Evolutionary conservation across 2,113 vertebrate species (phyloP), one percentile per base, ranked within the genome.

Genomic region (Pterocles burchelli): DNA sequence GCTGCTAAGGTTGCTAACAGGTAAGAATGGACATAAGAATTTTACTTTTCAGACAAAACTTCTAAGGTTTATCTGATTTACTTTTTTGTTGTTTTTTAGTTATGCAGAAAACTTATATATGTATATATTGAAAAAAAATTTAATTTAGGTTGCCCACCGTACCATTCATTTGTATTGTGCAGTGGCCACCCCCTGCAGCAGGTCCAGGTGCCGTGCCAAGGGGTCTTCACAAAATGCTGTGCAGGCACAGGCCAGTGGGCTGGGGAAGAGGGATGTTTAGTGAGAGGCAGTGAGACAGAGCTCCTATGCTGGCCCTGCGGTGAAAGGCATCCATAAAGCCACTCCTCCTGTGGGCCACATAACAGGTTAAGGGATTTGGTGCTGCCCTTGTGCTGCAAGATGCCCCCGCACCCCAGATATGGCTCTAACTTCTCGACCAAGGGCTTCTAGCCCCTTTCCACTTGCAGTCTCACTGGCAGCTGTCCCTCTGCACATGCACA

Each of bases 251-350:
- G 48, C 54, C 3, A 1, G 17, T 0, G 6, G 51, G 9, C 24
- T 19, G 20, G 9, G 8, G 11, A 22, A 48, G n/a, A 67, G 49
- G 41, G 9, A 29, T 5, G 2, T 20, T 8, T 11, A 65, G 59
- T 41, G 51, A 80, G 41, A 61, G 1, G 1, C 25, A 33, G 15
- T 0, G 4, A 82, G 54, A 65, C 18, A 57, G 26, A 65, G 13
- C 8, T 29, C 24, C 31, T 29, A 19, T 33, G 8, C 16, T 21
- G 4, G 6, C 12, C 36, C 19, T 9, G 2, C 29, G 0, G 0
- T 25, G 52, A 71, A 36, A 54, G 9, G 2, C 5, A 2, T 15
- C 48, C 26, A 13, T 26, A 29, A 85, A 68, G 26, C 29, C 3
- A 1, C 29, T 31, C 5, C 36, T 25, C 25, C 31, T 7, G 7